A percentile compares a stretch with the other conserved stretches of the same genome.
Conservation (phyloP, 2,797 vertebrate genomes). For the Rhodeus uyekii region DNA sequence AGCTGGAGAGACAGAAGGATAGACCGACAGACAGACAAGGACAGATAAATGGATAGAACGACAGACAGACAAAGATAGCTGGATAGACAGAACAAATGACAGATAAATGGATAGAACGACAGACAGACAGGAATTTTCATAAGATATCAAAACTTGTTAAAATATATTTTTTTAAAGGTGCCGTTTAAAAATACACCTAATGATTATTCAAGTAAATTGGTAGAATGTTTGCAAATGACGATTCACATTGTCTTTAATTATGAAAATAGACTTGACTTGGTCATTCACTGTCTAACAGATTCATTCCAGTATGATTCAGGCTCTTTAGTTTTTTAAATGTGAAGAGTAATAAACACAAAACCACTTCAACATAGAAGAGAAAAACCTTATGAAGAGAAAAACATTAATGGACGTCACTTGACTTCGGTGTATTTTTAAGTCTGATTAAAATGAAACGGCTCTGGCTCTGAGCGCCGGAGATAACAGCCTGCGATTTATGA, state of each 20-base stretch:
- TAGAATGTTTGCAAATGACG: not conserved
- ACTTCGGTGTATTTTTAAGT: constrained; percentile 56
- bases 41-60: no score
- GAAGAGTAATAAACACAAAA: constrained; percentile 20
- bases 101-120: rapidly evolving
- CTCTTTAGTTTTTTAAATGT: not conserved
- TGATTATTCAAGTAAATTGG: not conserved
- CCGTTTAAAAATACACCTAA: no score
- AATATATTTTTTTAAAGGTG: no score
- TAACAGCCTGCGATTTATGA: constrained; percentile 74
- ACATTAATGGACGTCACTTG: constrained; percentile 75
- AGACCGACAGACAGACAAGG: no score
- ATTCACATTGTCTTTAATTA: not conserved
- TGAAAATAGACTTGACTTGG: not conserved
- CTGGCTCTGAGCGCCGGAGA: constrained; percentile 73
- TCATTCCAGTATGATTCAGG: not conserved
- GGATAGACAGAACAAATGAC: not conserved
- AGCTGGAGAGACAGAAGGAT: no score
- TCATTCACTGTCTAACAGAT: not conserved
- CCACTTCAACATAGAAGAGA: constrained; percentile 34
- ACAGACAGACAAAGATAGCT: not conserved
- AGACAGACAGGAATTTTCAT: not conserved
- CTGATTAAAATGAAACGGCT: constrained; percentile 67
- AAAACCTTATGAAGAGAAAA: constrained; percentile 55
- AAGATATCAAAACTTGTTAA: no score